Conservation (phyloP, 2,797 vertebrate species). For the Siniperca scherzeri region DNA sequence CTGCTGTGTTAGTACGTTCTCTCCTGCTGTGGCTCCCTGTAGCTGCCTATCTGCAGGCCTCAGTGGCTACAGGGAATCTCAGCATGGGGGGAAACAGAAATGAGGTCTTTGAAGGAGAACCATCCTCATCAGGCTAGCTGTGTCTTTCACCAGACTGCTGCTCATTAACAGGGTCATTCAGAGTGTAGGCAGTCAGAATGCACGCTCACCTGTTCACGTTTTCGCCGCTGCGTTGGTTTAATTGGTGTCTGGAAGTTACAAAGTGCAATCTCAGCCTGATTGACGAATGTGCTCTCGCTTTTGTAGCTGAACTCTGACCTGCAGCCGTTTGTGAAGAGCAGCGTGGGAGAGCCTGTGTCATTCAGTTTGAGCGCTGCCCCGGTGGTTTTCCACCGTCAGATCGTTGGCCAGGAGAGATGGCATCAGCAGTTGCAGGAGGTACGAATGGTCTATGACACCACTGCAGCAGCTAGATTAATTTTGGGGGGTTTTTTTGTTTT, state of each 20-base stretch:
- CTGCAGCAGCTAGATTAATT: not conserved
- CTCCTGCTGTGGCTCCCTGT: slow-evolving; percentile 68
- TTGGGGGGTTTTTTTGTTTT: not conserved
- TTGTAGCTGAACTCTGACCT: slow-evolving; percentile 95
- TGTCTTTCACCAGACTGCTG: slow-evolving; percentile 22
- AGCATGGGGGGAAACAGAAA: slow-evolving; percentile 62
- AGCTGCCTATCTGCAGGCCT: slow-evolving; percentile 54
- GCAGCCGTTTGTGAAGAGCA: slow-evolving; percentile 93
- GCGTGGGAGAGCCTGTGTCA: slow-evolving; percentile 76
- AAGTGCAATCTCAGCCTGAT: not conserved
- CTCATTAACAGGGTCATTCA: slow-evolving; percentile 62
- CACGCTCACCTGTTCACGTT: not conserved
- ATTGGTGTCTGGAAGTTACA: slow-evolving; percentile 34
- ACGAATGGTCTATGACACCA: not conserved
- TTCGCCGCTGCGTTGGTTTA: slow-evolving; percentile 9
- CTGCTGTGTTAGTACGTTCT: slow-evolving; percentile 24
- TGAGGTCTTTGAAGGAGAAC: slow-evolving; percentile 67
- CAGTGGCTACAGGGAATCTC: slow-evolving; percentile 58
- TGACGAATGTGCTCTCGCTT: slow-evolving; percentile 15
- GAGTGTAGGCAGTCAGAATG: slow-evolving; percentile 27
- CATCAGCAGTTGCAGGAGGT: slow-evolving; percentile 93
- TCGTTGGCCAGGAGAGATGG: slow-evolving; percentile 91
- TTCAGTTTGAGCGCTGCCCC: slow-evolving; percentile 94
- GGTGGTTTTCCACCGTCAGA: slow-evolving; percentile 93
- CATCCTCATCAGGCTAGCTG: slow-evolving; percentile 54